These are phyloP conservation scores for Henicopernis longicauda DNA, from an alignment of 2,113 vertebrate species.

Conservation along the genomic window DNA sequence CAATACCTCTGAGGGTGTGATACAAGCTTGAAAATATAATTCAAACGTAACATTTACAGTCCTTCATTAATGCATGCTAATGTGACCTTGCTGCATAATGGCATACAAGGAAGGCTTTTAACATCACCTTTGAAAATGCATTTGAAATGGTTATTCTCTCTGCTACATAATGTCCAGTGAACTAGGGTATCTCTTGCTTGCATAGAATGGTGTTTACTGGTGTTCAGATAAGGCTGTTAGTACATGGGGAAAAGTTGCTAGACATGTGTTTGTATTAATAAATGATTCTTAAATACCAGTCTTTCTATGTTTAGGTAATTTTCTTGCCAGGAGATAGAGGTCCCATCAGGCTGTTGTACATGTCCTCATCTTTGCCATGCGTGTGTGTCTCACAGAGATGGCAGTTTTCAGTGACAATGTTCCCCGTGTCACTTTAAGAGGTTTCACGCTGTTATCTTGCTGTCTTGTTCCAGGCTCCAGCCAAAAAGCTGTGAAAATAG, in stretches of 20 bases:
- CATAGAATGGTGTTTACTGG: neutral
- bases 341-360: neutral
- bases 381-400: neutral
- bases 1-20: neutral
- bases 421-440: neutral
- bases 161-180: neutral
- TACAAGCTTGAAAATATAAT: neutral
- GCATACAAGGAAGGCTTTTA: neutral
- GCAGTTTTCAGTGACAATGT: neutral
- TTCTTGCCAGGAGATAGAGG: neutral
- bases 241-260: neutral
- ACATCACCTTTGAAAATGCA: neutral
- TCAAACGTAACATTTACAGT: neutral
- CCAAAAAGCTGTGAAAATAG: neutral
- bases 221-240: neutral
- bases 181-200: neutral
- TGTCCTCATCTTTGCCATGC: accelerated
- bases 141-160: neutral
- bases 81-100: neutral
- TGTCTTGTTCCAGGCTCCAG: neutral
- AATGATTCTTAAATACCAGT: neutral
- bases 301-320: neutral
- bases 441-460: neutral
- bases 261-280: neutral
- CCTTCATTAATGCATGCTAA: neutral